These are phyloP conservation scores for Zaprionus lachaisei DNA, from an alignment of 1,140 invertebrate genomes.

Conservation along the genomic window DNA sequence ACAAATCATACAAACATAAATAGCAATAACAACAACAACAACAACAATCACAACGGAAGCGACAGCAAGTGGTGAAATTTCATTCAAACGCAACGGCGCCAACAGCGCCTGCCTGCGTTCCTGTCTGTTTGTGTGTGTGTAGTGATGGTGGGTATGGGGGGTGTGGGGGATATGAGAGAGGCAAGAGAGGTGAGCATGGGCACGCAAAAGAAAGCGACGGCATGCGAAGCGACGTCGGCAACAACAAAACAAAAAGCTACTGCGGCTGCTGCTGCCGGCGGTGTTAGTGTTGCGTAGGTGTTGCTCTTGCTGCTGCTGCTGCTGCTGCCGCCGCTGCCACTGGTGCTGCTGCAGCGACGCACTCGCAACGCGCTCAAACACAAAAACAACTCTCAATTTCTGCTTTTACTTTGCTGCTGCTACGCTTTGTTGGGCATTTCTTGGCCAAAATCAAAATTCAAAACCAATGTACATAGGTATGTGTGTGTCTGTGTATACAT, in stretches of 20 bases:
- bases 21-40: slow-evolving; percentile 16
- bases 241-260: slow-evolving; percentile 36
- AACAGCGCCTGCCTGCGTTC: slow-evolving; percentile 19
- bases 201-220: slow-evolving; percentile 67
- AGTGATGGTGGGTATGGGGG: background rate
- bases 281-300: slow-evolving; percentile 63
- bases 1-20: slow-evolving; percentile 27
- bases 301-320: slow-evolving; percentile 32
- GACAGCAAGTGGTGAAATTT: slow-evolving; percentile 53
- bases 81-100: slow-evolving; percentile 34
- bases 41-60: slow-evolving; percentile 18
- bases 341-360: slow-evolving; percentile 17
- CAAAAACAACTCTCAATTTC: slow-evolving; percentile 77
- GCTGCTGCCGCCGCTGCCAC: background rate
- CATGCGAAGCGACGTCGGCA: slow-evolving; percentile 48
- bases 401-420: slow-evolving; percentile 69
- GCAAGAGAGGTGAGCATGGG: slow-evolving; percentile 23
- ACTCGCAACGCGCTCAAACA: slow-evolving; percentile 39
- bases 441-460: slow-evolving; percentile 38
- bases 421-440: slow-evolving; percentile 66
- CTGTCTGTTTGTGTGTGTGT: slow-evolving; percentile 4
- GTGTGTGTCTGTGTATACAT: slow-evolving; percentile 6
- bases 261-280: slow-evolving; percentile 29
- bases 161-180: background rate
- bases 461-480: slow-evolving; percentile 18